Conservation (phyloP, 2,888 invertebrate species). For the Platycnemis pennipes region DNA sequence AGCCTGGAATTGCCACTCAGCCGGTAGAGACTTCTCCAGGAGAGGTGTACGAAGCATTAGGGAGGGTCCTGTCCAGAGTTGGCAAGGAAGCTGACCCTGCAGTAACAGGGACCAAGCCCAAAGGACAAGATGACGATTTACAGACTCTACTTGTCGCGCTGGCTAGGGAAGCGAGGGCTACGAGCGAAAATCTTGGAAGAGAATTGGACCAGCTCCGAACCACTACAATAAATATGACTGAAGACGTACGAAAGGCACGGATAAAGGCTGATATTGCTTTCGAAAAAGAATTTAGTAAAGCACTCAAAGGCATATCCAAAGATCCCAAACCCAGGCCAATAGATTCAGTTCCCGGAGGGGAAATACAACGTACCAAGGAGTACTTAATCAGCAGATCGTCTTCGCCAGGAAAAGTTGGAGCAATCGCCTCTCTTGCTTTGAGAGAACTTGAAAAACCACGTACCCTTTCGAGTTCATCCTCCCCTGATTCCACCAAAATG, state of each 20-base stretch:
- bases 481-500: slow-evolving; percentile 5
- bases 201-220: slow-evolving; percentile 80
- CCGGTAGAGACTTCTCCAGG: background rate
- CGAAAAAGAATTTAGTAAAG: background rate
- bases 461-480: background rate
- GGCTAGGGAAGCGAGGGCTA: slow-evolving; percentile 88
- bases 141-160: slow-evolving; percentile 88
- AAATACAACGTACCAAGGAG: background rate
- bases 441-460: slow-evolving; percentile 10
- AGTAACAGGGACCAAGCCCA: background rate
- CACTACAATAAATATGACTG: slow-evolving; percentile 4
- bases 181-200: slow-evolving; percentile 86
- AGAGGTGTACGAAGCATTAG: slow-evolving; percentile 47
- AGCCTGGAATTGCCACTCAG: background rate
- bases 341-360: background rate
- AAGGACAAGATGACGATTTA: slow-evolving; percentile 80
- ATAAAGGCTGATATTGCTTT: background rate
- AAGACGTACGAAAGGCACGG: background rate
- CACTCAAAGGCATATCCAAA: background rate
- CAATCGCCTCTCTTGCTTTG: slow-evolving; percentile 38
- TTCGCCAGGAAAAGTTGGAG: slow-evolving; percentile 36
- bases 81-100: background rate
- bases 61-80: slow-evolving; percentile 5
- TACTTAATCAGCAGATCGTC: background rate
- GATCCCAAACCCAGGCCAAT: background rate